Base-by-base conservation (phyloP, 2,113 vertebrate genomes). In the Synodontis membranacea region DNA sequence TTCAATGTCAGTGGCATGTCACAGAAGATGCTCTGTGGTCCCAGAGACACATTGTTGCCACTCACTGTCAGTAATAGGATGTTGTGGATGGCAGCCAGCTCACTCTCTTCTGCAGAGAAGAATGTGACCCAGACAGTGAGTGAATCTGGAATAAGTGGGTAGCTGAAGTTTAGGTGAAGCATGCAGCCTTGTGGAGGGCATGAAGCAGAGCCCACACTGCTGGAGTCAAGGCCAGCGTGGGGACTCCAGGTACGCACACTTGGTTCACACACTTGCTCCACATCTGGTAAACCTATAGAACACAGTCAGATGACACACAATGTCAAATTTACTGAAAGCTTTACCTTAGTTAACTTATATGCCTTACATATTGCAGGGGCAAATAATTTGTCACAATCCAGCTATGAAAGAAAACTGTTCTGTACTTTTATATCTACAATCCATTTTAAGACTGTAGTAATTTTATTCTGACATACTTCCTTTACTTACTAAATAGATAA, bases 181-280 rank as follows among this genome's bases (percentile, higher is more conserved):
- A 98, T 97, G 93, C 98, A 99, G 91, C 97, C 98, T 91, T 98
- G 96, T 17, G 92, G 90, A 88, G 97, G 94, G 95, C 97, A 9
- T 94, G 97, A 96, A 58, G 66, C 97, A 91, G 91, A 95, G 93
- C 91, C 98, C 86, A 7, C 95, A 89, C 85, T 96, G 91, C 66
- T 95, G 89, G 92, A 94, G 83, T 98, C 97, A 44, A 95, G 96
- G 0, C 97, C 96, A 0, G 97, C 96, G 81, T 97, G 97, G 79
- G 98, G 98, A 66, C 97, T 99, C 98, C 98, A 99, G 0, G 98
- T 99, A 60, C 96, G 95, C 58, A 99, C 97, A 1, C 97, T 99
- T 89, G 97, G 96, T 90, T 99, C 97, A 88, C 98, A 99, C 19
- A 96, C 96, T 89, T 99, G 97, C 90, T 99, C 98, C 64, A 99